phyloP scores from a whole-genome alignment of 2,113 vertebrate genomes.

The Epinephelus cyanopodus region DNA sequence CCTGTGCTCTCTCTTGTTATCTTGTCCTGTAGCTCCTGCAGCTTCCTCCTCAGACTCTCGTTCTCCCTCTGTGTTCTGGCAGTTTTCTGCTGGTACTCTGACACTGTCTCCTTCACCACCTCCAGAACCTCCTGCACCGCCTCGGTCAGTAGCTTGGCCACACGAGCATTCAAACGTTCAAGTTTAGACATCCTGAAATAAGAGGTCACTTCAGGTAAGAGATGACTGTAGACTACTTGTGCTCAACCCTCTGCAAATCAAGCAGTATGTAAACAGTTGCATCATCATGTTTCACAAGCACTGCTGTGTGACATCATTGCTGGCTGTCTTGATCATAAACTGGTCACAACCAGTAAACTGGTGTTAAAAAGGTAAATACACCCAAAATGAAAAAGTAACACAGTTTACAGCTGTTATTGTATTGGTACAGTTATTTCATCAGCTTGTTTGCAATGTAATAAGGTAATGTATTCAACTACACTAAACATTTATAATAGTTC shows the following conservation, averaged over 20 bases:
- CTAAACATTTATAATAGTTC: not conserved
- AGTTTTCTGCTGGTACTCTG: slow-evolving; percentile 80
- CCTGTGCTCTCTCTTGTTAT: slow-evolving; percentile 52
- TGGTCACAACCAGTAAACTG: no score
- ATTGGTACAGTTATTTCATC: not conserved
- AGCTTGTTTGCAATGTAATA: not conserved
- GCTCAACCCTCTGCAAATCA: not conserved
- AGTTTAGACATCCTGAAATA: slow-evolving; percentile 78
- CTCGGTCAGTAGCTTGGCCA: slow-evolving; percentile 76
- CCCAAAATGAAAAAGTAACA: no score
- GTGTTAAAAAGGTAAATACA: not conserved
- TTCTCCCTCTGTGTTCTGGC: slow-evolving; percentile 80
- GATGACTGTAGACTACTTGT: not conserved
- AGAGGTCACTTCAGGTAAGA: not conserved
- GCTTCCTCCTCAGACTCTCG: slow-evolving; percentile 71
- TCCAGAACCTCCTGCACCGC: slow-evolving; percentile 81
- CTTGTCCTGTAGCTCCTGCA: slow-evolving; percentile 73
- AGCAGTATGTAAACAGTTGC: not conserved
- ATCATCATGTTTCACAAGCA: not conserved
- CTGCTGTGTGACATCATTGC: not conserved
- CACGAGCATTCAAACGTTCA: slow-evolving; percentile 78
- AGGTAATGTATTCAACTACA: not conserved
- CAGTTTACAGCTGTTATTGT: not conserved
- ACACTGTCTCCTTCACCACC: slow-evolving; percentile 80
- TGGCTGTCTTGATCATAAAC: not conserved